Evolutionary conservation across 2,797 vertebrate genomes (phyloP), one percentile per base, ranked within the genome.

Genomic region (Echiichthys vipera): DNA sequence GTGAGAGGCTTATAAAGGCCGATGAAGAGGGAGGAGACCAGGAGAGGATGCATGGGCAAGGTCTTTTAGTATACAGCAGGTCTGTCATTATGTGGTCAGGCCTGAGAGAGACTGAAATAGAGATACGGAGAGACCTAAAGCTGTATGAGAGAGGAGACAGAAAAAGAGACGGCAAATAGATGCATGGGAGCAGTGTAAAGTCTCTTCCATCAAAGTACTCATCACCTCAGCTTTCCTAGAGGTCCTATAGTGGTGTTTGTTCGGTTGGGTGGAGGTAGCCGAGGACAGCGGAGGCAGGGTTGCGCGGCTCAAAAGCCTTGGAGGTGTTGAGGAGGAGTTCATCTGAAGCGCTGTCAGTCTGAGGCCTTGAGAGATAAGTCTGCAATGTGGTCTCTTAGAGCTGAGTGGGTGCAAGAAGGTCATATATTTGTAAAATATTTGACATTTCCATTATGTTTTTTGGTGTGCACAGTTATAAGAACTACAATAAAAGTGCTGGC

Each of bases 1-100:
- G 40, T 49, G 25, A 65, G 65, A 81, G 84, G 67, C 68, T 95
- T 95, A 92, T 94, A 95, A 94, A 86, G 85, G 76, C 83, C 84
- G 18, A 17, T 43, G 66, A 56, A 87, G 74, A 87, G 86, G 91
- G 92, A 86, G 92, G 90, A 62, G 85, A 80, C 90, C 65, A 65
- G 81, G 81, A 88, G 68, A 66, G 82, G 79, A 80, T 37, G 30
- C 72, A 73, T 71, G 83, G 90, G 87, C 89, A 79, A 79, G 86
- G 85, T 84, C 78, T 78, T 86, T 84, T 84, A 85, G 88, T 84
- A 78, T 32, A 84, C 75, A 58, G 72, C 71, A 84, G 83, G 85
- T 82, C 92, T 93, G 88, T 94, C 83, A 95, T 95, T 95, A 94
- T 92, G 93, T 91, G 93, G 94, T 90, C 42, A 64, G 57, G 84